Evolutionary conservation across 2,888 invertebrate genomes (phyloP), one percentile per base, ranked within the genome.

Genomic region (Sussaba pulchella): DNA sequence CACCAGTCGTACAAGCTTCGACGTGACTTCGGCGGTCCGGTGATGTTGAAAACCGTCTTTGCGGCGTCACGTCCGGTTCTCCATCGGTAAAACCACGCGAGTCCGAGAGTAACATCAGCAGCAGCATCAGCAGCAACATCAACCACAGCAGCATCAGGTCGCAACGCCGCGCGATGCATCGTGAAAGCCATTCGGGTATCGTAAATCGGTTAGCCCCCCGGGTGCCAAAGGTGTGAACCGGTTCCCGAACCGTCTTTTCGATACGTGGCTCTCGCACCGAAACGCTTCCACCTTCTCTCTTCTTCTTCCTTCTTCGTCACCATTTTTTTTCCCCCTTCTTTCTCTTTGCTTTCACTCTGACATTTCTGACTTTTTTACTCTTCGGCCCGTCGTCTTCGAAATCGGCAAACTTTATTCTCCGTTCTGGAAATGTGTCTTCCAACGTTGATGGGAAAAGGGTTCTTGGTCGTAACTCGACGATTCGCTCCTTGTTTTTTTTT

Each of bases 141-240:
- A 21, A 63, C 61, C n/a, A 6, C 31, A 31, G 2, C 31, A 70
- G 52, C 52, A 64, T 12, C 45, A 57, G 67, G 75, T 75, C 69
- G 64, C 14, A 39, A 43, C 26, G 43, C 17, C 41, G 54, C 57
- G 39, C 69, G 74, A 69, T 82, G 84, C 76, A 83, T 82, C 84
- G 84, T 72, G 84, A 84, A 83, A 83, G 82, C 81, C 80, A 82
- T 84, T 82, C 80, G 82, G 80, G 83, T 84, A 83, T 85, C 82
- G 80, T 85, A 85, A 85, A 87, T 87, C 86, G 86, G 88, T 88
- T 84, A 85, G 85, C 84, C 85, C 85, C n/a, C 86, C 83, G 85
- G 83, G 85, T 83, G 70, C 69, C 76, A 19, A 69, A 87, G 85
- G 86, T 86, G 87, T 86, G 87, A 90, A 90, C 89, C 90, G 89